Percentiles rank a stretch among this genome's conserved stretches.
These are phyloP conservation scores for Anthophora plumipes DNA, from an alignment of 2,888 invertebrate genomes.

Conservation along the genomic window DNA sequence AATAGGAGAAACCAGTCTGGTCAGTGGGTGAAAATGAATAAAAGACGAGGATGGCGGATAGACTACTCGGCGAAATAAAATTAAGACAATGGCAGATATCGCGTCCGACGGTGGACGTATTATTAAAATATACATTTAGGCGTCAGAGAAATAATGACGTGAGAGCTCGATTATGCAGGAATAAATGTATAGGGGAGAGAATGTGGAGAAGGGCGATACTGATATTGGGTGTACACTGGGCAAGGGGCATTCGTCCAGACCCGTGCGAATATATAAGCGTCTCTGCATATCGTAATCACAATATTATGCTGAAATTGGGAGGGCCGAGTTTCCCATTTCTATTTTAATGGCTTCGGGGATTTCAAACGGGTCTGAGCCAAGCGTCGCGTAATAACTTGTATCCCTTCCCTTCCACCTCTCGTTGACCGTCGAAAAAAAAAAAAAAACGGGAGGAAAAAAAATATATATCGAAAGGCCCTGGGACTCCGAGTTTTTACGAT, in stretches of 20 bases:
- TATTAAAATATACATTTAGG: slow-evolving; percentile 75
- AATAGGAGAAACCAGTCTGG: too few species aligned
- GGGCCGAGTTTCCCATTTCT: slow-evolving; percentile 82
- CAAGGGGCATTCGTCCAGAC: slow-evolving; percentile 76
- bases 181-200: slow-evolving; percentile 79
- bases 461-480: slow-evolving; percentile 64
- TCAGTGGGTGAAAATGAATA: too few species aligned
- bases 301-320: slow-evolving; percentile 83
- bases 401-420: slow-evolving; percentile 34
- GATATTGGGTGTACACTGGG: slow-evolving; percentile 73
- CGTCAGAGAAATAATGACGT: slow-evolving; percentile 71
- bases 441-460: slow-evolving; percentile 43
- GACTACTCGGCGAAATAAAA: slow-evolving; percentile 27
- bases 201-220: slow-evolving; percentile 76
- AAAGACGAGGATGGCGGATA: neutral
- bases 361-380: slow-evolving; percentile 75
- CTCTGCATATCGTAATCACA: slow-evolving; percentile 82
- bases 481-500: slow-evolving; percentile 65
- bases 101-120: slow-evolving; percentile 43
- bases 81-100: slow-evolving; percentile 34
- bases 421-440: slow-evolving; percentile 48
- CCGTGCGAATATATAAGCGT: slow-evolving; percentile 69
- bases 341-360: slow-evolving; percentile 83
- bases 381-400: slow-evolving; percentile 76
- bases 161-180: slow-evolving; percentile 79